These are phyloP conservation scores for Drosophila teissieri DNA, from an alignment of 1,140 invertebrate species.

Conservation along the genomic window DNA sequence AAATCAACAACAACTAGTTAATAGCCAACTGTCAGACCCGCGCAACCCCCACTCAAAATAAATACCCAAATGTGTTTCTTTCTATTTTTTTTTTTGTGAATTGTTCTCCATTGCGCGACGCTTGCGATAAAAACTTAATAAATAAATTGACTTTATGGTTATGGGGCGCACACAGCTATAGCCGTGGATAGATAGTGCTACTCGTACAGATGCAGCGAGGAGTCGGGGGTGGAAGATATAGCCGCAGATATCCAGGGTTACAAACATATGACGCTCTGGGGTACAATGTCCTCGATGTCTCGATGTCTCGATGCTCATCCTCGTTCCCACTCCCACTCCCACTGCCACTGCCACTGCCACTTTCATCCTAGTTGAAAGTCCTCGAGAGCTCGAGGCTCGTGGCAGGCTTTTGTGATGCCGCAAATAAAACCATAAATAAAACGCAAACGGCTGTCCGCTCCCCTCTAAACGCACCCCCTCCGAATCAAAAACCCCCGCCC, in stretches of 20 bases:
- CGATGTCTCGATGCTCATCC: neutral
- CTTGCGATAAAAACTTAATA: slow-evolving; percentile 81
- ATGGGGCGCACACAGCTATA: slow-evolving; percentile 56
- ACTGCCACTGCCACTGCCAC: neutral
- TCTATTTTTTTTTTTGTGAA: slow-evolving; percentile 20
- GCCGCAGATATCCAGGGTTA: slow-evolving; percentile 23
- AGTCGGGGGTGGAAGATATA: slow-evolving; percentile 18
- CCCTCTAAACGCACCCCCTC: slow-evolving; percentile 20
- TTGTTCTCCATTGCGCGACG: slow-evolving; percentile 54
- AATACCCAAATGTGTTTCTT: slow-evolving; percentile 13
- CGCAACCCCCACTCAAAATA: neutral
- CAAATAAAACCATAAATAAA: slow-evolving; percentile 84
- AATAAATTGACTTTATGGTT: slow-evolving; percentile 80
- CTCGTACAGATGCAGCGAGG: slow-evolving; percentile 11
- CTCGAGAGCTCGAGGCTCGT: slow-evolving; percentile 22
- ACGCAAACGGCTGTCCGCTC: slow-evolving; percentile 68
- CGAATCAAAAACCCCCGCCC: slow-evolving; percentile 1
- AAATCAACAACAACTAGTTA: slow-evolving; percentile 49
- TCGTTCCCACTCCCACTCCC: slow-evolving; percentile 3
- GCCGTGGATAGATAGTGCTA: slow-evolving; percentile 2
- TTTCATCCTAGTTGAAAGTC: slow-evolving; percentile 1
- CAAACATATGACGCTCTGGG: slow-evolving; percentile 39
- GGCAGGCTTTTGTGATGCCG: slow-evolving; percentile 75
- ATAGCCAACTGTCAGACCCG: slow-evolving; percentile 8
- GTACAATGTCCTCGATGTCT: slow-evolving; percentile 39